Conservation (phyloP, 2,888 invertebrate genomes). For the Halictus ligatus region DNA sequence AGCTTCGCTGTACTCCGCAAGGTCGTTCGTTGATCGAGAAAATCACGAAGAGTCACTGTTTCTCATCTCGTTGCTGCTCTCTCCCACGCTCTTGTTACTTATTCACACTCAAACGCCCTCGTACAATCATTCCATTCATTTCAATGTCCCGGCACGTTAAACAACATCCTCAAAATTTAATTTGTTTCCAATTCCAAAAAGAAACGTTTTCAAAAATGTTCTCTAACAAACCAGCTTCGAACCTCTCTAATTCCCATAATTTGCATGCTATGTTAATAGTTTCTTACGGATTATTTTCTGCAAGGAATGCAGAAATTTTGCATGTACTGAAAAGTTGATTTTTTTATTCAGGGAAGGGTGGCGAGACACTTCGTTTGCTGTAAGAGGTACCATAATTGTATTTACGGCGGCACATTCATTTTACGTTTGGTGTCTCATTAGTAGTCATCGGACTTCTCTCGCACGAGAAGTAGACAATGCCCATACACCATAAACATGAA, state of each 20-base stretch:
- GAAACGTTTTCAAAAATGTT: background rate
- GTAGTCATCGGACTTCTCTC: conserved; percentile 40
- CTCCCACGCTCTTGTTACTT: conserved; percentile 8
- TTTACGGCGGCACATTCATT: background rate
- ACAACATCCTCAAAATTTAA: background rate
- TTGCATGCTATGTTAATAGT: background rate
- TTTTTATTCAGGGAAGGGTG: too few species aligned
- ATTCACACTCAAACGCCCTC: background rate
- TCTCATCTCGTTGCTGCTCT: conserved; percentile 21
- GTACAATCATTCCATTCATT: background rate
- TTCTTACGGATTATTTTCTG: background rate
- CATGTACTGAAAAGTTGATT: background rate
- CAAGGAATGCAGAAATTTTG: background rate
- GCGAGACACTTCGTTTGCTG: background rate
- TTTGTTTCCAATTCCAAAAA: background rate
- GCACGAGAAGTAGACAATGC: conserved; percentile 54
- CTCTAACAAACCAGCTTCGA: background rate
- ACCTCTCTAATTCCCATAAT: background rate
- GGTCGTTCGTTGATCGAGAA: conserved; percentile 64
- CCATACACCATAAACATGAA: conserved; percentile 37
- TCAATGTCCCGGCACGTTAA: background rate
- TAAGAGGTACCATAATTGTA: background rate
- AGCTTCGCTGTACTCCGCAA: conserved; percentile 52
- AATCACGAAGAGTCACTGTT: conserved; percentile 37
- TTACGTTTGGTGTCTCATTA: conserved; percentile 47